Evolutionary conservation across 2,888 invertebrate species (phyloP), one percentile per base, ranked within the genome.

Genomic region (Podotricha telesiphe): DNA sequence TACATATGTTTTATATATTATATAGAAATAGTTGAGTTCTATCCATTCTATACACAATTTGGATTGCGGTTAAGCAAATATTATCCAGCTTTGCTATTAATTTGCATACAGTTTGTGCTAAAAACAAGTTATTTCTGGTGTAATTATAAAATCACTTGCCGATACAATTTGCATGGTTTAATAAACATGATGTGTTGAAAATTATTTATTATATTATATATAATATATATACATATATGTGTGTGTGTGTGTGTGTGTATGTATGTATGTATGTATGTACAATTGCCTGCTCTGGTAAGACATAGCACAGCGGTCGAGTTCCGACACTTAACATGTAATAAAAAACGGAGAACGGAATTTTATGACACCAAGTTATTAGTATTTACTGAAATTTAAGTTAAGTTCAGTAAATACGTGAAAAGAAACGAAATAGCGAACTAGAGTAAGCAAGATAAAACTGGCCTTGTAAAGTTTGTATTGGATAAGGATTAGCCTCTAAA

Each of bases 81-180:
- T 69, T 72, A 72, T 72, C 69, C 65, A 65, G 61, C 59, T 64
- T 68, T 47, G 56, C 67, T 56, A 69, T 69, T 69, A 72, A 74
- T 75, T 73, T 72, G 67, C 73, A 76, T 76, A 70, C 69, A 71
- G 69, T 75, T 75, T 72, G 53, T 53, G 59, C 65, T 73, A 68
- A 73, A 70, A 70, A 70, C 70, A 65, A 64, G 63, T 67, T n/a
- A 50, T 58, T 55, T 51, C 64, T 61, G 47, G 47, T 28, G 65
- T 70, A 65, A 72, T 72, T 70, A 67, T 70, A 68, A 63, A 72
- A 72, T 70, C 70, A 72, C 72, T 70, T 70, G 70, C 65, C 68
- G 67, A 67, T 62, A 58, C 67, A 67, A 70, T 72, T 66, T 66
- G 37, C 22, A 66, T 37, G 62, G 67, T 19, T 51, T 65, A 68